These are phyloP conservation scores for Drosophila diplacantha DNA, from an alignment of 2,888 invertebrate species.

Conservation along the genomic window DNA sequence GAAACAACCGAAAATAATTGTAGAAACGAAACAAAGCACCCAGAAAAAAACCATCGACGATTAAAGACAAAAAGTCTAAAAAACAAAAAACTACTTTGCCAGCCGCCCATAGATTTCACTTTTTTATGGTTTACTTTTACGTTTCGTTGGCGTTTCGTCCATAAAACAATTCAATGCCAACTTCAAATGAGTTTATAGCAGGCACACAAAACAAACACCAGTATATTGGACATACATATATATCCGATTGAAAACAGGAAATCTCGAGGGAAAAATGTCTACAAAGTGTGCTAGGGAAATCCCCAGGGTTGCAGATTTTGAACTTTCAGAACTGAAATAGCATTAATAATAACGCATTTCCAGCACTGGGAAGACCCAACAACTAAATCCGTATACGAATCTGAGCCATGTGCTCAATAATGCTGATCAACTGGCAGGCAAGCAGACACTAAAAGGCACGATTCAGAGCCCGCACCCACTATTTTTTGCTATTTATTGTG, in stretches of 20 bases:
- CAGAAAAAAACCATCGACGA: slow-evolving; percentile 14
- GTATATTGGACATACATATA: slow-evolving; percentile 13
- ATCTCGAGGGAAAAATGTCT: neutral
- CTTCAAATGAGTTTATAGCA: slow-evolving; percentile 35
- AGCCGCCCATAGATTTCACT: slow-evolving; percentile 57
- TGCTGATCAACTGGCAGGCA: slow-evolving; percentile 19
- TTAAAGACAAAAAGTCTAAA: slow-evolving; percentile 9
- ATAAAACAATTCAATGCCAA: slow-evolving; percentile 63
- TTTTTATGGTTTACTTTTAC: slow-evolving; percentile 47
- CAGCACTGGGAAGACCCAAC: slow-evolving; percentile 10
- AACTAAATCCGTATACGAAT: slow-evolving; percentile 5
- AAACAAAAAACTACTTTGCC: slow-evolving; percentile 9
- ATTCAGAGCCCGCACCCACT: slow-evolving; percentile 32
- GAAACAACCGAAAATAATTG: slow-evolving; percentile 39
- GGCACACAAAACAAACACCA: slow-evolving; percentile 5
- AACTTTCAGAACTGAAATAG: neutral
- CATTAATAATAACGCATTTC: neutral
- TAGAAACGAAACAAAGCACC: slow-evolving; percentile 32
- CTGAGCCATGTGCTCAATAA: slow-evolving; percentile 16
- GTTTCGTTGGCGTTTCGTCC: slow-evolving; percentile 33
- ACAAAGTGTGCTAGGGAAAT: neutral
- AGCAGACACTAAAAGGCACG: slow-evolving; percentile 14
- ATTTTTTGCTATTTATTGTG: slow-evolving; percentile 21
- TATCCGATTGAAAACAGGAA: slow-evolving; percentile 15
- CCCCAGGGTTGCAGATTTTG: neutral